These are phyloP conservation scores for Desmophyllum pertusum DNA, from an alignment of 92 coral and sea anemone genomes.

Conservation along the genomic window DNA sequence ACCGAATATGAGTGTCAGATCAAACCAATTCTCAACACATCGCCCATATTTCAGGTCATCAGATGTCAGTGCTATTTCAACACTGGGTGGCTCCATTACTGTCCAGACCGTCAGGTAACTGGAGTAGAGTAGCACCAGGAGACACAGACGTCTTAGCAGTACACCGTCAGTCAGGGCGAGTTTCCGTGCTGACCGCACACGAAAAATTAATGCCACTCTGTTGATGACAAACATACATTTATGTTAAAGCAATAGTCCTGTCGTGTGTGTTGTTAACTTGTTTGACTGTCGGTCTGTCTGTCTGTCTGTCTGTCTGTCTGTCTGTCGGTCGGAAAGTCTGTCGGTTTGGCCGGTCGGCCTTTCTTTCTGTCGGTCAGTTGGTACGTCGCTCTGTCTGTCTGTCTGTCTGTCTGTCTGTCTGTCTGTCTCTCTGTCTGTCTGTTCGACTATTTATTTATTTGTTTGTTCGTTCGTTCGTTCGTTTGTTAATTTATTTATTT, in stretches of 20 bases:
- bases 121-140: conserved; percentile 59
- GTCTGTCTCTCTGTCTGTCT: background rate
- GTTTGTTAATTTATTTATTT: too few species aligned
- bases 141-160: conserved; percentile 66
- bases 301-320: background rate
- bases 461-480: too few species aligned
- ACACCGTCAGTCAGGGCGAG: conserved; percentile 77
- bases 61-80: conserved; percentile 47
- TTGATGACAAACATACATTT: background rate
- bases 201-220: conserved; percentile 76
- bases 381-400: background rate
- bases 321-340: too few species aligned
- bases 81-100: conserved; percentile 53
- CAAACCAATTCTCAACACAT: conserved; percentile 43
- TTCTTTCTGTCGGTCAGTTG: background rate
- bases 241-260: background rate
- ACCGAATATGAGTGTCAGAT: conserved; percentile 41
- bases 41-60: conserved; percentile 58
- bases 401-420: background rate
- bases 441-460: background rate
- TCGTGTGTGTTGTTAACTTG: background rate
- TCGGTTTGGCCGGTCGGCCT: background rate
- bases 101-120: conserved; percentile 83
- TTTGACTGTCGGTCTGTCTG: background rate
- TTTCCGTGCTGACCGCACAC: conserved; percentile 88